Base-by-base conservation (phyloP, 35 echinoderm and acorn worm genomes). In the Lytechinus pictus region DNA sequence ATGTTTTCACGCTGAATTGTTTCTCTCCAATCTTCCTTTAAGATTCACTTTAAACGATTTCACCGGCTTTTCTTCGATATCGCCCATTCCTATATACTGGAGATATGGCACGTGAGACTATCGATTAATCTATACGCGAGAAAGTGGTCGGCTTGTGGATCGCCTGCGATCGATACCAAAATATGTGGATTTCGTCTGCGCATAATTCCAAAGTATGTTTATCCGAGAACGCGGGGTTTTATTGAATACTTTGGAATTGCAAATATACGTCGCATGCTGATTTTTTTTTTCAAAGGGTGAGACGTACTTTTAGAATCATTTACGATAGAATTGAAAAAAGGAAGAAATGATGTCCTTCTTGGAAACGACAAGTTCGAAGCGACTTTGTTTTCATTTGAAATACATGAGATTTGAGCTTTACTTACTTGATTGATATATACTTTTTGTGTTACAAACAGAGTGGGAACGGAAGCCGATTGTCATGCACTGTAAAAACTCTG, bases 81-180 rank as follows among this genome's bases (percentile, higher is more conserved):
- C 88, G 88, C 52, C 88, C 24, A 52, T 90, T 90, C 88, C 88
- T 54, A 10, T 52, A 21, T 54, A 27, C 28, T 90, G 52, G 88
- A 90, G 88, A 90, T 90, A 90, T 54, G 88, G 88, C 88, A 90
- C 88, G 88, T 54, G 88, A 12, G 14, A 21, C 88, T 90, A 90
- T 33, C 88, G 88, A 90, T 90, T 54, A 54, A 44, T 90, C 52
- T 9, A 90, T 44, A 54, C 28, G 27, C 29, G 88, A 90, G 88
- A 90, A 90, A 90, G 28, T 90, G 88, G 88, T 54, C 88, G 88
- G 33, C 66, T 79, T 90, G 52, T 54, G 52, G 44, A 90, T 54
- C 29, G 52, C 88, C 88, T 90, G 88, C 29, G 29, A 90, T 90
- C 88, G 88, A 90, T 90, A 52, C 13, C 88, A 52, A 90, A 90